These are phyloP conservation scores for Pristionchus japonicus DNA, from an alignment of 2,888 invertebrate genomes.

Conservation along the genomic window DNA sequence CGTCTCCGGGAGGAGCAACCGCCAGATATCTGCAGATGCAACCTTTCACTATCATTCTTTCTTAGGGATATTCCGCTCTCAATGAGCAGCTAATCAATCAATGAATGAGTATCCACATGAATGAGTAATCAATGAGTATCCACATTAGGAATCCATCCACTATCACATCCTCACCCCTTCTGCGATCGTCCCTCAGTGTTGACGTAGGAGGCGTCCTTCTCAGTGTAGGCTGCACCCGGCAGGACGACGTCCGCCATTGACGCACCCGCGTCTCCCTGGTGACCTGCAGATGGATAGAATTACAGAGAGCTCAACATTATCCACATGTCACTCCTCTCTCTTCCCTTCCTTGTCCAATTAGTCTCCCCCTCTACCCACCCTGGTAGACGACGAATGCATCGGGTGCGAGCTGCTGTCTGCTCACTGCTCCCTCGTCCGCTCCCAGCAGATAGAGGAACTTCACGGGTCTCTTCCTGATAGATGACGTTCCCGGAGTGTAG, in stretches of 20 bases:
- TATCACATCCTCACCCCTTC: slow-evolving; percentile 51
- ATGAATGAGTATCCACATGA: no score
- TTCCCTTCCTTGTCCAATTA: neutral
- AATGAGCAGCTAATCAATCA: neutral
- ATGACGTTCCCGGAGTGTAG: slow-evolving; percentile 78
- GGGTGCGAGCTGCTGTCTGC: slow-evolving; percentile 85
- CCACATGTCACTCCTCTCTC: no score
- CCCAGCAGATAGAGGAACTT: slow-evolving; percentile 91
- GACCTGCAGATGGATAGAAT: slow-evolving; percentile 80
- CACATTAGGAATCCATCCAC: no score
- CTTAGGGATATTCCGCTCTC: neutral
- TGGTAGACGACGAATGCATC: slow-evolving; percentile 89
- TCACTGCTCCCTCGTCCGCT: slow-evolving; percentile 89
- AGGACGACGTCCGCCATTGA: slow-evolving; percentile 91
- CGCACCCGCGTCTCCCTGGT: slow-evolving; percentile 96
- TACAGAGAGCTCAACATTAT: no score
- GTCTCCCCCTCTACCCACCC: slow-evolving; percentile 72
- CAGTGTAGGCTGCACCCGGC: slow-evolving; percentile 96
- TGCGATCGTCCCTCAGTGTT: slow-evolving; percentile 95
- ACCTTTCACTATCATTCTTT: neutral
- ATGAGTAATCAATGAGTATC: no score
- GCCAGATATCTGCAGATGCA: slow-evolving; percentile 70
- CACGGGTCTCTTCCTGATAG: slow-evolving; percentile 64
- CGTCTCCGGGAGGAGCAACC: slow-evolving; percentile 77
- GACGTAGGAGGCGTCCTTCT: slow-evolving; percentile 96